Evolutionary conservation across 2,113 vertebrate genomes (phyloP).

Genomic region (Machaerirhynchus nigripectus): DNA sequence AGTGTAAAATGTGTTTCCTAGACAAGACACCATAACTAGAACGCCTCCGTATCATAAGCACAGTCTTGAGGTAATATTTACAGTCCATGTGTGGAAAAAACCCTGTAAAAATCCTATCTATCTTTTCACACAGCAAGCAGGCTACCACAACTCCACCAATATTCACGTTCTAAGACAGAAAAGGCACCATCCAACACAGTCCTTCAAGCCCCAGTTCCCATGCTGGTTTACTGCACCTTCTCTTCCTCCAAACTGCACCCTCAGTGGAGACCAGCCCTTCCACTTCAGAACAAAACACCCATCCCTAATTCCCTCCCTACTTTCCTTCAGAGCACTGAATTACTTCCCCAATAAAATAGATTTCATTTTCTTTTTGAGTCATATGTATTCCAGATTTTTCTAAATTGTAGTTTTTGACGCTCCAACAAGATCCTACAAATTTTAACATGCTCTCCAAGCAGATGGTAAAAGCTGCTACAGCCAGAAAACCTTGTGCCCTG

Average conservation of each 20-base stretch:
- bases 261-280: neutral
- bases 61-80: neutral
- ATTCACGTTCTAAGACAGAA: rapidly evolving
- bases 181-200: neutral
- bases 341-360: neutral
- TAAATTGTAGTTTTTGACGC: neutral
- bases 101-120: neutral
- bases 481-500: neutral
- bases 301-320: neutral
- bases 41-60: neutral
- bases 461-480: neutral
- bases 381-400: neutral
- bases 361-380: neutral
- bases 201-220: neutral
- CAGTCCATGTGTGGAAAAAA: neutral
- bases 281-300: neutral
- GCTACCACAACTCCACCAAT: neutral
- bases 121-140: neutral
- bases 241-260: neutral
- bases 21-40: neutral
- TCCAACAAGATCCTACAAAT: neutral
- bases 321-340: neutral
- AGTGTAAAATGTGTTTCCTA: neutral
- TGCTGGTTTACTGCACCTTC: neutral
- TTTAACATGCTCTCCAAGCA: neutral